phyloP scores from a whole-genome alignment of 2,113 vertebrate genomes.

The Cairina moschata region DNA sequence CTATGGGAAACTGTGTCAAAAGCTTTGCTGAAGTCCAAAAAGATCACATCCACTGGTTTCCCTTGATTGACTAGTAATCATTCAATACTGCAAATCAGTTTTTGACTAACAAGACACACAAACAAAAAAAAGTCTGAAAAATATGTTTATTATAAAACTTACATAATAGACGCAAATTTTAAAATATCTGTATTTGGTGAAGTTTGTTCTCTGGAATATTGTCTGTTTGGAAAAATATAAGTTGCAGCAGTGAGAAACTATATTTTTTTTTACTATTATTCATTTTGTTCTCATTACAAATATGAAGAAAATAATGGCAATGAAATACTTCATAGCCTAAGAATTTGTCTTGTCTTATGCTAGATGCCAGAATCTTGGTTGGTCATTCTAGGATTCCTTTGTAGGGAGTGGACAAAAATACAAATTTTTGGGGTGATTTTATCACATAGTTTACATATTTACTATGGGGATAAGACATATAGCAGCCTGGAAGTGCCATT shows the following conservation, averaged over 20 bases:
- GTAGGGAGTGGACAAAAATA: background rate
- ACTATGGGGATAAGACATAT: background rate
- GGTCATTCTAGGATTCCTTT: background rate
- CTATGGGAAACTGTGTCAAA: too few species aligned
- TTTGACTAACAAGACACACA: background rate
- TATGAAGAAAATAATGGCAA: background rate
- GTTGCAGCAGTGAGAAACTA: background rate
- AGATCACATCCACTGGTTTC: too few species aligned
- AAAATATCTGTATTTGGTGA: background rate
- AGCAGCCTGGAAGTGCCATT: background rate
- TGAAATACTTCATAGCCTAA: background rate
- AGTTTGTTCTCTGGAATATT: background rate
- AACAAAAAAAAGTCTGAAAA: background rate
- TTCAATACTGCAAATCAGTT: background rate
- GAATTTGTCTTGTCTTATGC: background rate
- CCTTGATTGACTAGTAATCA: background rate
- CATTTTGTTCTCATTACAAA: background rate
- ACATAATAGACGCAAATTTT: background rate
- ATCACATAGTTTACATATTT: background rate
- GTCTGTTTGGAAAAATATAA: background rate
- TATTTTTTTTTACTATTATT: background rate
- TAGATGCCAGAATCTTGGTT: background rate
- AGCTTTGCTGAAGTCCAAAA: too few species aligned
- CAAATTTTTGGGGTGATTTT: background rate
- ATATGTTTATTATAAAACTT: background rate